Conservation (phyloP, 2,888 invertebrate genomes). For the Disparrhopalites patrizii region DNA sequence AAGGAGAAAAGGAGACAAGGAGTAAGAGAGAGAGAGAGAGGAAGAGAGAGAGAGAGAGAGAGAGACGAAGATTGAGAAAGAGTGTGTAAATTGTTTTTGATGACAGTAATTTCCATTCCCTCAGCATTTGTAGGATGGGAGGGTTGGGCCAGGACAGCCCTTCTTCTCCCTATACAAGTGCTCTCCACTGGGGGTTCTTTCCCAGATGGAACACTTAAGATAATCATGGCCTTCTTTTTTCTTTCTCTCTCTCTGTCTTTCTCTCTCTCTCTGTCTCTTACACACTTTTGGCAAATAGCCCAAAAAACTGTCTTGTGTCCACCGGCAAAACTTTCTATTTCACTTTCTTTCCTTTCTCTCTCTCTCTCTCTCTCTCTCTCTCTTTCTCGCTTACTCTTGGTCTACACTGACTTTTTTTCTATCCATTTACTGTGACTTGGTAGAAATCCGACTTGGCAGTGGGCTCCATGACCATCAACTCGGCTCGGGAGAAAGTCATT, state of each 20-base stretch:
- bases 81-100: no score
- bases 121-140: no score
- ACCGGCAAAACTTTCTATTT: no score
- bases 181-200: background rate
- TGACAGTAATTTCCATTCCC: no score
- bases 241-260: background rate
- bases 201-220: constrained; percentile 9
- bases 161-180: no score
- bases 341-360: background rate
- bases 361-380: background rate
- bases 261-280: background rate
- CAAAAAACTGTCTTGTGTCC: no score
- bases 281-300: no score
- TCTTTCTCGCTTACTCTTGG: background rate
- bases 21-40: no score
- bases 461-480: constrained; percentile 96
- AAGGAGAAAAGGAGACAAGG: no score
- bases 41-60: no score
- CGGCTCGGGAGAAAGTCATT: constrained; percentile 68
- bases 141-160: no score
- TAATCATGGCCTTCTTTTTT: background rate
- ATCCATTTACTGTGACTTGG: background rate
- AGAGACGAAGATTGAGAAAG: no score
- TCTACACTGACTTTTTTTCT: background rate
- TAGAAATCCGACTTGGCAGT: constrained; percentile 94